Evolutionary conservation across 2,888 invertebrate genomes (phyloP).

Genomic region (Oegoconia quadripuncta): DNA sequence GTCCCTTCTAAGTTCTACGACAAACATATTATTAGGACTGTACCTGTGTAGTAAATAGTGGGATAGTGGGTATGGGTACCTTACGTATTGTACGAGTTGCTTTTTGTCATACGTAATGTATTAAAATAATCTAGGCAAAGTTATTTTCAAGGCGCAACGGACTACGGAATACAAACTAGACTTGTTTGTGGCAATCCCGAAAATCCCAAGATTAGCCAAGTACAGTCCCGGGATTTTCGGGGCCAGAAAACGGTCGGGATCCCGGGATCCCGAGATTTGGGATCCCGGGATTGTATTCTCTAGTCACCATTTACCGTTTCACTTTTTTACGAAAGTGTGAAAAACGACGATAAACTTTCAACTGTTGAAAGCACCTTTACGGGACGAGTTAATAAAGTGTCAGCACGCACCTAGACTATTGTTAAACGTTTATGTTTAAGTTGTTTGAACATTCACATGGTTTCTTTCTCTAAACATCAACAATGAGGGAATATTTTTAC

Average conservation of each 20-base stretch:
- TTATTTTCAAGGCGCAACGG: background rate
- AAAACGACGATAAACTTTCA: background rate
- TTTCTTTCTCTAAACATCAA: constrained; percentile 9
- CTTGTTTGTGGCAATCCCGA: constrained; percentile 11
- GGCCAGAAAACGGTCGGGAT: too few relatives aligned
- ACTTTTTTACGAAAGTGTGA: background rate
- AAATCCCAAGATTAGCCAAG: constrained; percentile 13
- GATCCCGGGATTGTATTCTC: background rate
- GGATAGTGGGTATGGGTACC: too few relatives aligned
- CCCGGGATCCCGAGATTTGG: background rate
- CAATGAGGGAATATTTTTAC: background rate
- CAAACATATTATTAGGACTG: constrained; percentile 8
- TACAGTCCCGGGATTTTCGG: constrained; percentile 4
- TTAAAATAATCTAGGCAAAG: background rate
- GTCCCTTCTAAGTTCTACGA: constrained; percentile 6
- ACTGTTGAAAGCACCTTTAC: too few relatives aligned
- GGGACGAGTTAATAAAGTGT: too few relatives aligned
- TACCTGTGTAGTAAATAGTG: constrained; percentile 4
- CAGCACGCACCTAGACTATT: too few relatives aligned
- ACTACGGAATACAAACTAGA: constrained; percentile 5
- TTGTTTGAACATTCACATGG: constrained; percentile 29
- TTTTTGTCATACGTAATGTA: constrained; percentile 1
- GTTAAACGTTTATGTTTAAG: background rate
- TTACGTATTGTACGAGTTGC: too few relatives aligned
- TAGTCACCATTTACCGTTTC: background rate